Percentiles rank a stretch among this genome's conserved stretches.
phyloP scores from a whole-genome alignment of 2,888 invertebrate genomes.

The Leptinotarsa haldemani region DNA sequence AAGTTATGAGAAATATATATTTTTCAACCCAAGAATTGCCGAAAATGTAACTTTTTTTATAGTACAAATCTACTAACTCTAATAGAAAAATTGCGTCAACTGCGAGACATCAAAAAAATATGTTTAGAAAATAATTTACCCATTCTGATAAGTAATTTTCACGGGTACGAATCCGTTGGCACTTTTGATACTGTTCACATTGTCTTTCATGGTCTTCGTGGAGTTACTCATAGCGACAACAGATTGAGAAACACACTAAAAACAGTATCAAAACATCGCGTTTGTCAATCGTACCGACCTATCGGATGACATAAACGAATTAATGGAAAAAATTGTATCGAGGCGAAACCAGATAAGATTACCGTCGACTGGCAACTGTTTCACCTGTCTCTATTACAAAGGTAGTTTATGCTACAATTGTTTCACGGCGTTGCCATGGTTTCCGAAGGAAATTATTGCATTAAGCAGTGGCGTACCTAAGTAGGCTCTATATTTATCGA shows the following conservation, averaged over 20 bases:
- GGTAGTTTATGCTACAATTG: constrained; percentile 41
- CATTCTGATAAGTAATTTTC: constrained; percentile 48
- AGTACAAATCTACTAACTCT: too few species aligned
- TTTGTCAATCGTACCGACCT: background rate
- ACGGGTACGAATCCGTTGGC: constrained; percentile 49
- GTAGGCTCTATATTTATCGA: background rate
- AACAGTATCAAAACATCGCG: constrained; percentile 16
- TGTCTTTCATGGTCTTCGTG: constrained; percentile 50
- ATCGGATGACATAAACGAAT: constrained; percentile 11
- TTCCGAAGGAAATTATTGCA: constrained; percentile 26
- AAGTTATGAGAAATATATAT: too few species aligned
- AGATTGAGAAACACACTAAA: constrained; percentile 3
- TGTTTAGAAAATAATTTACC: constrained; percentile 39
- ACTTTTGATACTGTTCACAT: constrained; percentile 50
- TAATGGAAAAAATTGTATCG: constrained; percentile 18
- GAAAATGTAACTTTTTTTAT: too few species aligned
- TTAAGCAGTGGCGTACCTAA: constrained; percentile 12
- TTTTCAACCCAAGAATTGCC: too few species aligned
- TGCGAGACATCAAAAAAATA: background rate
- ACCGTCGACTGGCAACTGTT: constrained; percentile 43
- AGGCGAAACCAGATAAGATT: constrained; percentile 24
- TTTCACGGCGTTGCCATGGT: constrained; percentile 40
- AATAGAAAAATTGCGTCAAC: too few species aligned
- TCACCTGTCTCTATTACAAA: constrained; percentile 50
- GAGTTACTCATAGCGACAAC: constrained; percentile 43